phyloP scores from a whole-genome alignment of 2,797 vertebrate genomes.

The Gallinago solitaria region DNA sequence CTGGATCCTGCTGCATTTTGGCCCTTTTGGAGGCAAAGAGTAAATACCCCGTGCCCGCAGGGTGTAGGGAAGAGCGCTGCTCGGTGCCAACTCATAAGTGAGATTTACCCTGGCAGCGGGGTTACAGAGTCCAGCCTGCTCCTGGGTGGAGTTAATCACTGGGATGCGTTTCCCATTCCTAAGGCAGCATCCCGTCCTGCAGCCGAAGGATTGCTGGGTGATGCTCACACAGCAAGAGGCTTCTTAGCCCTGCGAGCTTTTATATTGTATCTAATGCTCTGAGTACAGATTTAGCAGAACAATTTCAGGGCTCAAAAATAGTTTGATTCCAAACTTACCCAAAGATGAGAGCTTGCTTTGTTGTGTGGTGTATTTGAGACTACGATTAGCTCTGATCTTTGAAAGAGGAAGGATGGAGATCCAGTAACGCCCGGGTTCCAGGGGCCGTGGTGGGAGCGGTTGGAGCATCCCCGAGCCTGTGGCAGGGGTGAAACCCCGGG shows the following conservation, averaged over 20 bases:
- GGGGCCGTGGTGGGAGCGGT: fast-evolving
- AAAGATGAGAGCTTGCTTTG: background rate
- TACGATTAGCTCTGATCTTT: background rate
- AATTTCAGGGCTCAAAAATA: background rate
- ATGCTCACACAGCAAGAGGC: background rate
- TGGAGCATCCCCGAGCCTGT: fast-evolving
- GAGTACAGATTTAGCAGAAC: background rate
- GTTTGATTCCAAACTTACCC: background rate
- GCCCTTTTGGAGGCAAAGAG: background rate
- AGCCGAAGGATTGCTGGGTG: background rate
- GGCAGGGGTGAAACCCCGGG: too few relatives aligned
- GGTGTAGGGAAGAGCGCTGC: fast-evolving
- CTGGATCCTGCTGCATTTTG: background rate
- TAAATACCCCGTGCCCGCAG: background rate
- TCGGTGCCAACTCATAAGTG: background rate
- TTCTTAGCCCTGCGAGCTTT: background rate
- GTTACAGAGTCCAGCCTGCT: background rate
- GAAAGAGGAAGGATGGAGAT: background rate
- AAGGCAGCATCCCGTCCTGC: background rate
- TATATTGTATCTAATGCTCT: background rate
- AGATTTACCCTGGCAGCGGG: fast-evolving
- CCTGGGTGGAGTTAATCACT: background rate
- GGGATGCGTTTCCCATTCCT: background rate
- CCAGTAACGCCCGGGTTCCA: background rate
- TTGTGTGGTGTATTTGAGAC: background rate